Conservation (phyloP, 2,113 vertebrate genomes). For the Talpa occidentalis region DNA sequence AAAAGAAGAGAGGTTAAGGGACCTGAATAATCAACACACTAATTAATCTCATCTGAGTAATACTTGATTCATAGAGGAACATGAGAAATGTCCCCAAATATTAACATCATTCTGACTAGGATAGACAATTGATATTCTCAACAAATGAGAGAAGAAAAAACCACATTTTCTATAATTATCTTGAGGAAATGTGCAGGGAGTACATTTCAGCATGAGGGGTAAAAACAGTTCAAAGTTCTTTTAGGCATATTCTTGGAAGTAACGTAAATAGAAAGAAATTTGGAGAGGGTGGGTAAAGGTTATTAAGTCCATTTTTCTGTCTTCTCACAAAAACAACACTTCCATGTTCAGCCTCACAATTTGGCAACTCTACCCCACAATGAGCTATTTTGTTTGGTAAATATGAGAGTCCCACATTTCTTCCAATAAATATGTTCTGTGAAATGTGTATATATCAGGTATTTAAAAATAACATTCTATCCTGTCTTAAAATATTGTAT, state of each 20-base stretch:
- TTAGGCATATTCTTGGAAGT: not conserved
- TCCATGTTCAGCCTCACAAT: not conserved
- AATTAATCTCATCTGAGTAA: slow-evolving; percentile 71
- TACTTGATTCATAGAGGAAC: slow-evolving; percentile 52
- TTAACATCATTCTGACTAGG: slow-evolving; percentile 32
- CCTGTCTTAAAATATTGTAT: not conserved
- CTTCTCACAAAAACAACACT: not conserved
- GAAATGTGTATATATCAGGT: slow-evolving; percentile 34
- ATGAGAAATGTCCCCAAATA: slow-evolving; percentile 59
- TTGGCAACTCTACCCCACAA: slow-evolving; percentile 30
- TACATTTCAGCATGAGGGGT: not conserved
- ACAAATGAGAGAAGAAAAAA: not conserved
- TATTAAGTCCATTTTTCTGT: not conserved
- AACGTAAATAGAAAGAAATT: not conserved
- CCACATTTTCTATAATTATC: not conserved
- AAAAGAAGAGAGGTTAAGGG: slow-evolving; percentile 42
- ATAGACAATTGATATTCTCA: slow-evolving; percentile 45
- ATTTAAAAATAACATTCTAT: not conserved
- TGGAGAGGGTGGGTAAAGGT: not conserved
- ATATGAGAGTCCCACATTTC: slow-evolving; percentile 3
- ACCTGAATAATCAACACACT: slow-evolving; percentile 43
- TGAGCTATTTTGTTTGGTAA: slow-evolving; percentile 40
- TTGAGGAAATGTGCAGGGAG: not conserved
- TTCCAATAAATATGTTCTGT: slow-evolving; percentile 49
- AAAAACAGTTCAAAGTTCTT: not conserved